A percentile compares a stretch with the other conserved stretches of the same genome.
Evolutionary conservation across 2,797 vertebrate genomes (phyloP).

Genomic region (Anas flavirostris): DNA sequence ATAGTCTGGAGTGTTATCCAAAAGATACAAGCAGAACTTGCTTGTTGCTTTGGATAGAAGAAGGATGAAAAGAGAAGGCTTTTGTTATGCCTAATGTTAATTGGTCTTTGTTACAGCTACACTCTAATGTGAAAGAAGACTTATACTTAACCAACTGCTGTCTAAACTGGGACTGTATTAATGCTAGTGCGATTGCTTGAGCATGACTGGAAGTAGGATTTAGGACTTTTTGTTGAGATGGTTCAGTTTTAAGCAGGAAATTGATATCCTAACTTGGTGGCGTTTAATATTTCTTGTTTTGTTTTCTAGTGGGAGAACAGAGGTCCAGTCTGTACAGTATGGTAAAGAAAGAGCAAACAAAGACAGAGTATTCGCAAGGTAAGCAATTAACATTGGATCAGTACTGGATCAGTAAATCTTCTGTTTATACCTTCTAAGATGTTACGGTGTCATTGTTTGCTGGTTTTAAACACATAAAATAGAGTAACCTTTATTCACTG

Average conservation of each 20-base stretch:
- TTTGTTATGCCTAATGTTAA: not conserved
- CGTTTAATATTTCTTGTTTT: slow-evolving; percentile 28
- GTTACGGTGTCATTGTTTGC: not conserved
- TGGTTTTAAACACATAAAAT: not conserved
- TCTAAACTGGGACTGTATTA: not conserved
- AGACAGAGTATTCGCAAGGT: slow-evolving; percentile 97
- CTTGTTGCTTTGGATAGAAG: not conserved
- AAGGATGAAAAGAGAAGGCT: not conserved
- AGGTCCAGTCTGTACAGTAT: slow-evolving; percentile 98
- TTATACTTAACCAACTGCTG: not conserved
- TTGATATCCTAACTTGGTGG: not conserved
- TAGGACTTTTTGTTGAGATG: not conserved
- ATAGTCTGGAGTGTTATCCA: not conserved
- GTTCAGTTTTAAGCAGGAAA: not conserved
- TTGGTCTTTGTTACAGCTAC: not conserved
- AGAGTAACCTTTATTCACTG: not conserved
- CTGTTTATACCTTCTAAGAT: not conserved
- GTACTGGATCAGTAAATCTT: not conserved
- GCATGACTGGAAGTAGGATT: not conserved
- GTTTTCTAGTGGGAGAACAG: slow-evolving; percentile 91
- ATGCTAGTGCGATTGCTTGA: not conserved
- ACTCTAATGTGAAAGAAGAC: not conserved
- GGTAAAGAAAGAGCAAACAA: slow-evolving; percentile 98
- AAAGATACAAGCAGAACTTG: not conserved
- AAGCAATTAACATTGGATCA: slow-evolving; percentile 54